Evolutionary conservation across 2,888 invertebrate species (phyloP).

Genomic region (Cabera pusaria): DNA sequence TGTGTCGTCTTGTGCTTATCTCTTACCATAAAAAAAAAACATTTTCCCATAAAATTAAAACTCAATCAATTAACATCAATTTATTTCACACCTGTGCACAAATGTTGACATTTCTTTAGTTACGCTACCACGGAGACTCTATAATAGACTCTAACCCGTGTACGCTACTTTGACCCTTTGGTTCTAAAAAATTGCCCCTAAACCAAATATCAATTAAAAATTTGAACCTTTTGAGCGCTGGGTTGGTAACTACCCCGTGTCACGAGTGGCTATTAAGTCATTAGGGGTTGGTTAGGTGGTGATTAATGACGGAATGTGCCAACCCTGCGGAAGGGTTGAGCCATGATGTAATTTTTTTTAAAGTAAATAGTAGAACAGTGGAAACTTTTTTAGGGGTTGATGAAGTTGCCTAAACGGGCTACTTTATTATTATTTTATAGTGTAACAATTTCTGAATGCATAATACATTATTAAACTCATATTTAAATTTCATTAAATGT

Average conservation of each 20-base stretch:
- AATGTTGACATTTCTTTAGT: constrained; percentile 20
- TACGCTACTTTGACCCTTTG: constrained; percentile 9
- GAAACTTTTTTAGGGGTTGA: too few relatives aligned
- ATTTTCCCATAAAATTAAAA: neutral
- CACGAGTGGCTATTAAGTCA: constrained; percentile 42
- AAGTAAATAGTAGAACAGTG: too few relatives aligned
- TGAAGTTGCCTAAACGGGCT: too few relatives aligned
- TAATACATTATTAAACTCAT: too few relatives aligned
- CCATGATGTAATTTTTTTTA: neutral
- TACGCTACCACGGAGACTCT: too few relatives aligned
- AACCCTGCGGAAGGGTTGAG: constrained; percentile 35
- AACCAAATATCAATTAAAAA: constrained; percentile 35
- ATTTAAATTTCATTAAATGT: too few relatives aligned
- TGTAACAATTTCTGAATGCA: too few relatives aligned
- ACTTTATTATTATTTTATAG: too few relatives aligned
- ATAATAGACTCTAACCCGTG: too few relatives aligned
- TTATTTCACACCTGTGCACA: constrained; percentile 10
- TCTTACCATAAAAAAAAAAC: too few relatives aligned
- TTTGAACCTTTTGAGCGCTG: constrained; percentile 34
- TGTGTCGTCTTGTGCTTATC: too few relatives aligned
- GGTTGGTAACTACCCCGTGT: constrained; percentile 29
- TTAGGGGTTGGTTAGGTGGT: constrained; percentile 40
- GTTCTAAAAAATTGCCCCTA: constrained; percentile 17
- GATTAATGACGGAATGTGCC: constrained; percentile 41
- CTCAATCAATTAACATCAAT: neutral